Base-by-base conservation (phyloP, 1,140 invertebrate species). In the Penaeus indicus region DNA sequence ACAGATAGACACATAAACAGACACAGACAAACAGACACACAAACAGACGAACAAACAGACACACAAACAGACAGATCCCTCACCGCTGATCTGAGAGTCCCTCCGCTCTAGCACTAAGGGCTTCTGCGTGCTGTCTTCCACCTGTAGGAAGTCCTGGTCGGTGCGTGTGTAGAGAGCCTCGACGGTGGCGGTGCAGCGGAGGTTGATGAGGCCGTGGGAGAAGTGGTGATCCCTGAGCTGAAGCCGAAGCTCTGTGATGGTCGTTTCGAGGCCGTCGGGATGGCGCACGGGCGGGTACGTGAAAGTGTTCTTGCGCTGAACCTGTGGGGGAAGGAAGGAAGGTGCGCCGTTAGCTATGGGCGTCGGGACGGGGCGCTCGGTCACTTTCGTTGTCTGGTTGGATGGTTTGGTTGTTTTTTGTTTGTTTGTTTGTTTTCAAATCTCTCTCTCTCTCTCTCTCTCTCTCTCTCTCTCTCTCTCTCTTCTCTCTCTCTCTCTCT, bases 131-230 rank as follows among this genome's bases (percentile, higher is more conserved):
- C 80, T 61, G 27, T 67, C 69, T 27, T 88, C 86, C 86, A 84
- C 69, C 69, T 88, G 86, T 19, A 83, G 60, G 81, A 88, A 88
- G 81, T 88, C 86, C 18, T 88, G 86, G 42, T 88, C 81, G 32
- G 54, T 77, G 69, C 81, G 86, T 25, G 86, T 88, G 69, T 88
- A 77, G 69, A 88, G 81, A n/a, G 86, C 86, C 21, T 80, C 86
- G 47, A 88, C 86, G 32, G 86, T 88, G 54, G 86, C 86, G 22
- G 81, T 88, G 72, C 86, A 88, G 38, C 81, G 42, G 19, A 88
- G 69, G 11, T 47, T 27, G 81, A 88, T 88, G 42, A 79, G 38
- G 81, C 86, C 86, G 21, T 72, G 54, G 7, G 81, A 78, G 60
- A 88, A 88, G 86, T 88, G 86, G 21, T 25, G 32, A 54, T 88